Evolutionary conservation across 2,113 vertebrate genomes (phyloP).

Genomic region (Vimba vimba): DNA sequence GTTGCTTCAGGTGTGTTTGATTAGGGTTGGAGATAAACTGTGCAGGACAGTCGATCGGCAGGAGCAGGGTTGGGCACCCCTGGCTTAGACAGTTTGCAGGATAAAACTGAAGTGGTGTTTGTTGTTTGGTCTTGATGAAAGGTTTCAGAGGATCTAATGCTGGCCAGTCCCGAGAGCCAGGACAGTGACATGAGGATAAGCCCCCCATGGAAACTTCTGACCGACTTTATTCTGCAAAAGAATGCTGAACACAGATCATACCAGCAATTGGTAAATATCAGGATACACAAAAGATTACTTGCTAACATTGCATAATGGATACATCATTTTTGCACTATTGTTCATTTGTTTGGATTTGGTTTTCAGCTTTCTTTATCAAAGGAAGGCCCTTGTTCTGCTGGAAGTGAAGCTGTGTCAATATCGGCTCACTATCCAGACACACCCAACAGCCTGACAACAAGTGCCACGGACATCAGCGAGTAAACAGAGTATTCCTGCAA

Average conservation of each 20-base stretch:
- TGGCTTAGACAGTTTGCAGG: neutral
- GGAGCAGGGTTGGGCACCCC: no score
- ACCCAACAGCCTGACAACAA: constrained; percentile 96
- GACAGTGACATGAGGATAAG: constrained; percentile 86
- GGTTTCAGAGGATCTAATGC: constrained; percentile 91
- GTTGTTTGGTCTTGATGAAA: constrained; percentile 80
- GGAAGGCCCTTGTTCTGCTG: constrained; percentile 86
- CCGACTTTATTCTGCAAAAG: constrained; percentile 90
- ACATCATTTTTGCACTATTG: no score
- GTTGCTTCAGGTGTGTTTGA: no score
- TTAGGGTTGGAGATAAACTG: no score
- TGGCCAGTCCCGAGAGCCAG: constrained; percentile 88
- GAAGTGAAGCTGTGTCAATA: constrained; percentile 92
- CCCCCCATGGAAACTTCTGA: constrained; percentile 92
- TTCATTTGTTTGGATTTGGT: constrained; percentile 7
- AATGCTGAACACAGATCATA: constrained; percentile 91
- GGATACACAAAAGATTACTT: constrained; percentile 22
- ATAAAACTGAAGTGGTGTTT: neutral
- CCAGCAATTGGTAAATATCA: constrained; percentile 86
- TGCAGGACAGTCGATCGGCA: no score
- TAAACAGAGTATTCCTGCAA: neutral
- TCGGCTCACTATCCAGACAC: constrained; percentile 95
- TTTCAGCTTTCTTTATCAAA: constrained; percentile 92
- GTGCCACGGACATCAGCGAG: constrained; percentile 68
- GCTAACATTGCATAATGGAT: no score